These are phyloP conservation scores for Apeira syringaria DNA, from an alignment of 2,888 invertebrate species.

Conservation along the genomic window DNA sequence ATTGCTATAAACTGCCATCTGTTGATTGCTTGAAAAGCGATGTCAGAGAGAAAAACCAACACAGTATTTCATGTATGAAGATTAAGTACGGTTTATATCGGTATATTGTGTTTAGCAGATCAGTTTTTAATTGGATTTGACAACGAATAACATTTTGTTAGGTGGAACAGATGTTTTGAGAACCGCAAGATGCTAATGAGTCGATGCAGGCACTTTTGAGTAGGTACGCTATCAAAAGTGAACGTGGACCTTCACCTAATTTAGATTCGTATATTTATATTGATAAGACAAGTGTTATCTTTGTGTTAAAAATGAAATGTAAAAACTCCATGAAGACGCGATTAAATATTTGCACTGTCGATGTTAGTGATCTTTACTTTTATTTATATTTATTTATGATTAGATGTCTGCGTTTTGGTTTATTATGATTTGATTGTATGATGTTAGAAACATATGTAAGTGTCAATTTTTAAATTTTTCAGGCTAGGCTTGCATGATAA, in stretches of 20 bases:
- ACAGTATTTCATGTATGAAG: too few relatives aligned
- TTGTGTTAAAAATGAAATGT: constrained; percentile 20
- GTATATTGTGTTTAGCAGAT: constrained; percentile 28
- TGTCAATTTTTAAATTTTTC: too few relatives aligned
- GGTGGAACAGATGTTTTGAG: constrained; percentile 32
- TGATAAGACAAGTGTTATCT: constrained; percentile 31
- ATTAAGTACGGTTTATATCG: neutral
- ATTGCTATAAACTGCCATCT: too few relatives aligned
- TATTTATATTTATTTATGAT: neutral
- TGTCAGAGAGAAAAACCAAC: too few relatives aligned
- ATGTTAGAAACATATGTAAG: too few relatives aligned
- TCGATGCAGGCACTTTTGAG: constrained; percentile 18
- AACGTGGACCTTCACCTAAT: constrained; percentile 44
- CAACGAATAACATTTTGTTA: constrained; percentile 32
- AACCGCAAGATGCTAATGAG: constrained; percentile 45
- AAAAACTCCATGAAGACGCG: constrained; percentile 10
- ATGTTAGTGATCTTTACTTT: neutral
- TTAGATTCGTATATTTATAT: constrained; percentile 26
- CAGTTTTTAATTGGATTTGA: constrained; percentile 40
- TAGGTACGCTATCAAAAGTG: constrained; percentile 39
- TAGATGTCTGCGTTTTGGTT: too few relatives aligned
- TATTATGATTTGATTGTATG: too few relatives aligned
- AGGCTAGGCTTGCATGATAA: too few relatives aligned
- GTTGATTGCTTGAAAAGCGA: too few relatives aligned
- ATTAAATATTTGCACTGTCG: constrained; percentile 14